Conservation (phyloP, 2,888 invertebrate species). For the Nemapogon koenigi region DNA sequence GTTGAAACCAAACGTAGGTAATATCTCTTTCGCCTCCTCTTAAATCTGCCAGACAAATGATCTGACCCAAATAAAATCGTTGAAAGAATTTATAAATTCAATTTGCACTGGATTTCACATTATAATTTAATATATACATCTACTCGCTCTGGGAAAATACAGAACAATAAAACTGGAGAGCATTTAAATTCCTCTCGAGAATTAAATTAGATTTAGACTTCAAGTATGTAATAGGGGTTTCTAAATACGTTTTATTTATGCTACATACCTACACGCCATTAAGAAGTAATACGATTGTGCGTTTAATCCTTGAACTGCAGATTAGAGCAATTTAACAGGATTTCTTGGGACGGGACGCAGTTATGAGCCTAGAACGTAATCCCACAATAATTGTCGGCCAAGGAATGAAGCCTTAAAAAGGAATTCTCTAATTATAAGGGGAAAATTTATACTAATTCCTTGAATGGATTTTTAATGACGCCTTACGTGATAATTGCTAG, state of each 20-base stretch:
- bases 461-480: slow-evolving; percentile 6
- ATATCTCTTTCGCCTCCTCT: no score
- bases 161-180: no score
- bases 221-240: neutral
- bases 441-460: slow-evolving; percentile 5
- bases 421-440: slow-evolving; percentile 8
- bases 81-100: no score
- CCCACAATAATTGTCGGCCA: slow-evolving; percentile 56
- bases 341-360: slow-evolving; percentile 30
- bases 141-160: no score
- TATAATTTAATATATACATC: no score
- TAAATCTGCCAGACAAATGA: no score
- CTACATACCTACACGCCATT: slow-evolving; percentile 8
- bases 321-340: slow-evolving; percentile 58
- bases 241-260: no score
- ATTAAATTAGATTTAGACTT: neutral
- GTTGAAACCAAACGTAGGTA: no score
- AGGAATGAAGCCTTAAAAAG: slow-evolving; percentile 4
- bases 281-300: slow-evolving; percentile 15
- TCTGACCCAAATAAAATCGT: no score
- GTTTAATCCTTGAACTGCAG: slow-evolving; percentile 43
- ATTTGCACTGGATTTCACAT: no score
- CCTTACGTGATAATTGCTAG: slow-evolving; percentile 1
- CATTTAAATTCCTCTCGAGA: no score
- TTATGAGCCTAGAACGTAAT: slow-evolving; percentile 53